Conservation (phyloP, 2,113 vertebrate genomes). For the Pomatostomus ruficeps region DNA sequence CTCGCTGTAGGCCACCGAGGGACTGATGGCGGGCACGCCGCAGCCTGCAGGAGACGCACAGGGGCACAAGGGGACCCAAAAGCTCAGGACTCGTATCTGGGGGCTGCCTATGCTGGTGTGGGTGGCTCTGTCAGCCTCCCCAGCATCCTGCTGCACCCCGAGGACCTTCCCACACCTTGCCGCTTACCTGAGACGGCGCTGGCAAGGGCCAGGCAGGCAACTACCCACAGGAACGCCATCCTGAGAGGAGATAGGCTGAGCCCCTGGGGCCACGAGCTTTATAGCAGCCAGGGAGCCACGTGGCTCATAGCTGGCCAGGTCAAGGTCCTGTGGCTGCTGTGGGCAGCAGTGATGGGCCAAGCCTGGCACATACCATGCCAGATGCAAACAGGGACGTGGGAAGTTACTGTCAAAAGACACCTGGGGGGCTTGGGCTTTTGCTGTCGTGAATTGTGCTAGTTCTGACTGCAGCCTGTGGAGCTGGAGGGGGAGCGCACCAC, state of each 20-base stretch:
- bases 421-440: neutral
- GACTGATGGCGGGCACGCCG: neutral
- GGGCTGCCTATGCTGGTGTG: neutral
- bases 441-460: neutral
- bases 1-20: neutral
- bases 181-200: neutral
- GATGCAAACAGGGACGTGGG: rapidly evolving
- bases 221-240: neutral
- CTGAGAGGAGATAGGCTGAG: rapidly evolving
- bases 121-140: neutral
- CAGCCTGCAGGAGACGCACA: neutral
- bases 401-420: neutral
- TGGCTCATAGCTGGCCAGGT: neutral
- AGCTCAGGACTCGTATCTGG: rapidly evolving
- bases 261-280: neutral
- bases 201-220: conserved; percentile 22
- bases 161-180: neutral
- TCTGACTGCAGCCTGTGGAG: neutral
- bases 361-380: neutral
- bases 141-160: rapidly evolving
- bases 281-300: neutral
- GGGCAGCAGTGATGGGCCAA: rapidly evolving
- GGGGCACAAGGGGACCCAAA: neutral
- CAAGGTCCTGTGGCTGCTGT: neutral
- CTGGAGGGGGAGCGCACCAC: neutral